Base-by-base conservation (phyloP, 1,140 invertebrate species). In the Drosophila pallidifrons region DNA sequence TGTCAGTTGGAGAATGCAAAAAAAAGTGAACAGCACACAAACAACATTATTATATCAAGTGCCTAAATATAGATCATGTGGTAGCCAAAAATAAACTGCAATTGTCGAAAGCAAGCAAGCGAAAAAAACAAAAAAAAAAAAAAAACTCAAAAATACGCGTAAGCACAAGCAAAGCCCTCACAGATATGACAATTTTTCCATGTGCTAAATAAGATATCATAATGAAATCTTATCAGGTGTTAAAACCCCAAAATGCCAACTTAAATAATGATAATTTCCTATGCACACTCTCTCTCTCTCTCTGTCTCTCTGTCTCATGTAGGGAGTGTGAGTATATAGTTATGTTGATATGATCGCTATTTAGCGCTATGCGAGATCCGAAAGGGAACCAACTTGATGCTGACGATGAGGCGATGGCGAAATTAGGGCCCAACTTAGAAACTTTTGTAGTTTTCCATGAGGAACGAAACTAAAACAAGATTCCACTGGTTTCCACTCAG, bases 141-240 rank as follows among this genome's bases (percentile, higher is more conserved):
- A 25, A 25, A 4, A 51, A 6, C 35, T 11, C 30, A 75, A 75
- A 60, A 67, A 49, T 58, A 45, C 35, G 13, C 20, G 20, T 25
- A 25, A 25, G 20, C 20, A 25, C 20, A 16, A 25, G 8, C 52
- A 28, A 72, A 32, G 13, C 47, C n/a, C 41, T 8, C 10, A 5
- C 8, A 75, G 76, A 74, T 88, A 82, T 88, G 82, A 77, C 82
- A 86, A 82, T 82, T 79, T 82, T 79, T 65, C 65, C 60, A 73
- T 59, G 70, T 76, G 74, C 77, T 82, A 83, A 88, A 75, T 79
- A 68, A 78, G 85, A 83, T 88, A 88, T 88, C 75, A 81, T 70
- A 81, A 89, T 79, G 65, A 81, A 83, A 81, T 72, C 77, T 88
- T 88, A 88, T 88, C 83, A 89, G 83, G 83, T 88, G 85, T 88